A percentile compares a stretch with the other conserved stretches of the same genome.
These are phyloP conservation scores for Eupithecia inturbata DNA, from an alignment of 2,888 invertebrate genomes.

Conservation along the genomic window DNA sequence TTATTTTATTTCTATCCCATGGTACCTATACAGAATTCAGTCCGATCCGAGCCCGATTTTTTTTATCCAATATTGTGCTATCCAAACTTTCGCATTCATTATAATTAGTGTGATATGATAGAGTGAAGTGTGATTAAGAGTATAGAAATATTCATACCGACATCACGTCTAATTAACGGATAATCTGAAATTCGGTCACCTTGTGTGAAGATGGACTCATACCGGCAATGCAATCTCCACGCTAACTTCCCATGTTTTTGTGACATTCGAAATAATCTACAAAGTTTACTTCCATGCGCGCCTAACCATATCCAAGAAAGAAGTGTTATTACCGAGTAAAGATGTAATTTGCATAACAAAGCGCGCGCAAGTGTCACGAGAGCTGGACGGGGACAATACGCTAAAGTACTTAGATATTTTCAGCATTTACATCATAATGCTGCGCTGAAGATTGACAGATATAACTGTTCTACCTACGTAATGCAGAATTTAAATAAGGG, in stretches of 20 bases:
- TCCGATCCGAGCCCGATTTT: too few relatives aligned
- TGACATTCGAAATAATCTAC: background rate
- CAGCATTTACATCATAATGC: constrained; percentile 15
- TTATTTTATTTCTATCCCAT: too few relatives aligned
- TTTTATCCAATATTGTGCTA: too few relatives aligned
- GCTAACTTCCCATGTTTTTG: background rate
- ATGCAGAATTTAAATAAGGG: background rate
- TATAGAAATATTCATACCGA: too few relatives aligned
- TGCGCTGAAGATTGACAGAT: constrained; percentile 5
- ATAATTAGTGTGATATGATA: too few relatives aligned
- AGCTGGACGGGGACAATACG: constrained; percentile 7
- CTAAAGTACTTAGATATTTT: constrained; percentile 9
- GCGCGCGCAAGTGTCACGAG: constrained; percentile 14
- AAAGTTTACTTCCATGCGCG: background rate
- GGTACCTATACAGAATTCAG: too few relatives aligned
- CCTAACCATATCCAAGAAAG: background rate
- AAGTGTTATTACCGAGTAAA: constrained; percentile 10
- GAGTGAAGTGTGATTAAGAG: too few relatives aligned
- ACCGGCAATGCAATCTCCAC: background rate
- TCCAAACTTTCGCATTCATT: too few relatives aligned
- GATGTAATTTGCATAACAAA: constrained; percentile 13
- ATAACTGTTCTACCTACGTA: background rate
- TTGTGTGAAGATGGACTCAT: too few relatives aligned
- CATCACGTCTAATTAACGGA: too few relatives aligned
- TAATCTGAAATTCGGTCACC: too few relatives aligned